Evolutionary conservation across 2,113 vertebrate species (phyloP).

Genomic region (Sander lucioperca): DNA sequence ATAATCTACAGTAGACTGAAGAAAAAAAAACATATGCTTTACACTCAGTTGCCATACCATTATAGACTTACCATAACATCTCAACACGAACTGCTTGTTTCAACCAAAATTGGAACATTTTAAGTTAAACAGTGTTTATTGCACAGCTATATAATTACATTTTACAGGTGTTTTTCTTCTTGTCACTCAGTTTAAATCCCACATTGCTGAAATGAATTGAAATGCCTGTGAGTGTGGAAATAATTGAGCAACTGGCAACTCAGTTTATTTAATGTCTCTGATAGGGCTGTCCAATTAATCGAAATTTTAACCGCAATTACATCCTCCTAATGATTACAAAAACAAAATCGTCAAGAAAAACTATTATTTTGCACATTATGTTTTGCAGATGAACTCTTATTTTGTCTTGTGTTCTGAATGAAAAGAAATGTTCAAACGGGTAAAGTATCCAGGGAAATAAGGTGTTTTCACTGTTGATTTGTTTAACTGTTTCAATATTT

Average conservation of each 20-base stretch:
- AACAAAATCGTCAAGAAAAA: too few species aligned
- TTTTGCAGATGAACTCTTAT: too few species aligned
- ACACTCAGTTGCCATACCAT: not conserved
- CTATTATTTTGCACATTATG: too few species aligned
- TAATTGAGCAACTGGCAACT: not conserved
- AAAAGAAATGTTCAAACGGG: too few species aligned
- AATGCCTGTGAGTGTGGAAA: not conserved
- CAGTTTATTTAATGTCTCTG: slow-evolving; percentile 18
- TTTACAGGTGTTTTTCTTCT: not conserved
- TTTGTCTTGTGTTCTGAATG: too few species aligned
- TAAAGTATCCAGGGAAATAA: too few species aligned
- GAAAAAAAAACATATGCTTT: not conserved
- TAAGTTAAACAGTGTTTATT: not conserved
- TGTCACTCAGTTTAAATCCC: not conserved
- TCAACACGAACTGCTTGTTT: not conserved
- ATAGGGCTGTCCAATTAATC: too few species aligned
- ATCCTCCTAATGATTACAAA: too few species aligned
- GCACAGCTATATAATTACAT: not conserved
- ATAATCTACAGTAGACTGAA: not conserved
- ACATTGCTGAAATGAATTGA: not conserved
- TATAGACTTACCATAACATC: not conserved
- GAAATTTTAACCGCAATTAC: too few species aligned
- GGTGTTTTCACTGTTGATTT: too few species aligned
- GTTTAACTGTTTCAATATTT: too few species aligned
- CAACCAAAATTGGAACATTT: not conserved